Evolutionary conservation across 2,888 invertebrate species (phyloP), one percentile per base, ranked within the genome.

Genomic region (Taphrorychus bicolor): DNA sequence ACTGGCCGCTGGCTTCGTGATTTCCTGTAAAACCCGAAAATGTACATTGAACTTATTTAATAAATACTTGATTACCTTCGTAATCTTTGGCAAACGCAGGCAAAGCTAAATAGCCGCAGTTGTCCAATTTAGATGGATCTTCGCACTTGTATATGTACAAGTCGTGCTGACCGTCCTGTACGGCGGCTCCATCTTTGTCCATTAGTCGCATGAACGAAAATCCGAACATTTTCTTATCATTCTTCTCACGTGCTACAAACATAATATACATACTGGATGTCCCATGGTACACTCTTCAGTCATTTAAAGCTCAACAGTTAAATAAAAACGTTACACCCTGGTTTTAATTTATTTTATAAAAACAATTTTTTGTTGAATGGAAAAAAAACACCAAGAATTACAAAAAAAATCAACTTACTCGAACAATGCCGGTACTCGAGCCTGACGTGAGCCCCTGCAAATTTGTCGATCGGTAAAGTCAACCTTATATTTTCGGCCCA

Each of bases 391-490:
- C 49, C 22, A 18, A 16, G 5, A 17, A 9, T 45, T 16, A 7
- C 19, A 54, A 5, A 17, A 7, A 17, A 7, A 2, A 16, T 24
- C 1, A 2, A 2, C n/a, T 18, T 82, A 93, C 94, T 95, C 63
- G 96, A 97, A 79, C 97, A 97, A 82, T 97, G 97, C 32, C 94
- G 85, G 80, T 94, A 95, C 82, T 97, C 95, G 74, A 97, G 88
- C 68, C 97, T 87, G 2, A 97, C 89, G 82, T 97, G 97, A 16
- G 95, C 93, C 14, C 91, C 89, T 41, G 94, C 92, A 83, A 97
- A 97, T 72, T 92, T 92, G 78, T 97, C 97, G 70, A 97, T 91
- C 2, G 97, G 96, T 59, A 97, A 90, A 4, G 93, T 92, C 70
- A 97, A 85, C 69, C 95, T 87, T 48, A 95, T 85, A 74, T 92